Evolutionary conservation across 2,888 invertebrate species (phyloP), one percentile per base, ranked within the genome.

Genomic region (Oscheius sp.): DNA sequence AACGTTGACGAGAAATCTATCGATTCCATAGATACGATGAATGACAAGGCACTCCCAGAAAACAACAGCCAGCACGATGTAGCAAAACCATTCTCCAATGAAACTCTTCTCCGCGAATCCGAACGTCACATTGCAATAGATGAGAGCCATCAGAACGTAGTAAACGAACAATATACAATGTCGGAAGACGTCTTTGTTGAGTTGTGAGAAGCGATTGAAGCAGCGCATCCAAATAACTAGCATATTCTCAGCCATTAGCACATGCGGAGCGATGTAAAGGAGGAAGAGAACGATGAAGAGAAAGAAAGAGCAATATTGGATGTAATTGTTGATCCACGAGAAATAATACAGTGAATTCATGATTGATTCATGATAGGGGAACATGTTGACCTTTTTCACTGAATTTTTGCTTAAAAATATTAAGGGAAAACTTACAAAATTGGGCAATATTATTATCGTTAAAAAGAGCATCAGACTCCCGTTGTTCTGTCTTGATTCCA

Each of bases 201-300:
- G 25, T 10, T 10, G 1, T 15, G n/a, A 39, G 1, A 45, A 42
- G 1, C 34, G 17, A 20, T 25, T 31, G 34, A 23, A n/a, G 23
- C 23, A 10, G 15, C 29, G 42, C 37, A 61, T 15, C 61, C 20
- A 6, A 5, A 3, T 42, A 17, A 23, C 27, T n/a, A 45, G 3
- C 6, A 64, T 27, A 15, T 64, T 64, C 31, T 46, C 48, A 8
- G 64, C 64, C 64, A 64, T 48, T 17, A 64, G 50, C n/a, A 64
- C 48, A 27, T 64, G 48, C 1, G 46, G 17, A 15, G 64, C 29
- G 4, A 48, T 31, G 46, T 64, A 48, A 10, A 50, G 15, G 29
- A 46, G 12, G 34, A 64, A 27, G 33, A 25, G 12, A 27, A 33
- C 29, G 34, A 46, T 2, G 29, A 34, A 64, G 5, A 64, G 25